Conservation (phyloP, 2,888 invertebrate species). For the Laothoe populi region DNA sequence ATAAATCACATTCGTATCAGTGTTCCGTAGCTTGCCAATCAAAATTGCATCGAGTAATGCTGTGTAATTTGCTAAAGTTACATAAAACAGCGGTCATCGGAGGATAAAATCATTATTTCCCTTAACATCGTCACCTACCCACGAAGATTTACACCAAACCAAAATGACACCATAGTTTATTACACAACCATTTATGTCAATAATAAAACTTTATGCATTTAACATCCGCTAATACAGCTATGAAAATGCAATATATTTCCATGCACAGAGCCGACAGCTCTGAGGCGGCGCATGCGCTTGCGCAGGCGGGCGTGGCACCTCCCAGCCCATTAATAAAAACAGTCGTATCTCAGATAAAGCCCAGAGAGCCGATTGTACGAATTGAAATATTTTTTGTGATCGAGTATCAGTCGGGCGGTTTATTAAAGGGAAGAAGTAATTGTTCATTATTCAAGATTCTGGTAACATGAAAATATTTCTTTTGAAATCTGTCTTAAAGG, state of each 20-base stretch:
- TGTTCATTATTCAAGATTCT: background rate
- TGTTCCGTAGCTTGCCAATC: no score
- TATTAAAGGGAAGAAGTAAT: slow-evolving; percentile 12
- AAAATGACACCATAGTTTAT: slow-evolving; percentile 22
- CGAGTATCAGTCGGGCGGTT: slow-evolving; percentile 15
- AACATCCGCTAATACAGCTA: slow-evolving; percentile 23
- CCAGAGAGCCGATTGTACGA: slow-evolving; percentile 46
- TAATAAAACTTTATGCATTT: slow-evolving; percentile 23
- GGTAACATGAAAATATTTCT: background rate
- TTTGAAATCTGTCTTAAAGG: background rate
- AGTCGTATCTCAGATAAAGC: slow-evolving; percentile 50
- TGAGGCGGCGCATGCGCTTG: slow-evolving; percentile 49
- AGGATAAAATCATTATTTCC: background rate
- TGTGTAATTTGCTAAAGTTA: background rate
- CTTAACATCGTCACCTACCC: background rate
- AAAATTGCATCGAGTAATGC: background rate
- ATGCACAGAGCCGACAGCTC: slow-evolving; percentile 32
- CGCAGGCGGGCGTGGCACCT: slow-evolving; percentile 53
- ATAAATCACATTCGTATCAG: no score
- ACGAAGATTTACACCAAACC: background rate
- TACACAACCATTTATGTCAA: slow-evolving; percentile 19
- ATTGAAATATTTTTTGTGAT: slow-evolving; percentile 37
- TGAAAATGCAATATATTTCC: slow-evolving; percentile 30
- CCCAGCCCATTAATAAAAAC: slow-evolving; percentile 59
- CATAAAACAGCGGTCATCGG: background rate